Conservation (phyloP, 2,113 vertebrate genomes). For the Stigmatopora nigra region DNA sequence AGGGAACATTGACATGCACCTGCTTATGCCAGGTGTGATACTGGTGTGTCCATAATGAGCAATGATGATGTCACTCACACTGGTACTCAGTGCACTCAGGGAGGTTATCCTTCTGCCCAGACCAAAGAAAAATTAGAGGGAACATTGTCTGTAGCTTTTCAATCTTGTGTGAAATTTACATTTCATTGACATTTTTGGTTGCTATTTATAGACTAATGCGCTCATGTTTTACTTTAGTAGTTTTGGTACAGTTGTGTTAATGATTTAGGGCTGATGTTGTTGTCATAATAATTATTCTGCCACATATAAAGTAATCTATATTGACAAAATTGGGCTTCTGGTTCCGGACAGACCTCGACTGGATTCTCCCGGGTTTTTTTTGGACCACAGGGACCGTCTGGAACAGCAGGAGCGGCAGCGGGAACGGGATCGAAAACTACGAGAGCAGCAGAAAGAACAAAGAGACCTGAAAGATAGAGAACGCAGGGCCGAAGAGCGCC, state of each 20-base stretch:
- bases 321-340: constrained; percentile 41
- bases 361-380: constrained; percentile 46
- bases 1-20: no score
- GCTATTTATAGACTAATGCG: not conserved
- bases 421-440: constrained; percentile 83
- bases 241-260: not conserved
- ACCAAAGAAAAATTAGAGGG: no score
- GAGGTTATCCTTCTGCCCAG: no score
- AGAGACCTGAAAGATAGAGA: constrained; percentile 87
- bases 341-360: constrained; percentile 49
- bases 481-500: constrained; percentile 81
- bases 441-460: constrained; percentile 91
- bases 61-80: no score
- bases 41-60: no score
- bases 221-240: not conserved
- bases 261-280: not conserved
- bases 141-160: not conserved
- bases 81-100: no score
- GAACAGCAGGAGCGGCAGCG: constrained; percentile 90
- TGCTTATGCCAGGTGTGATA: no score
- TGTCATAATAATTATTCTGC: not conserved
- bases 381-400: constrained; percentile 81
- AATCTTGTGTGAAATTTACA: not conserved
- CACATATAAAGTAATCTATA: not conserved
- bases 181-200: not conserved